Evolutionary conservation across 2,113 vertebrate genomes (phyloP), one percentile per base, ranked within the genome.

Genomic region (Protomyctophum bolini): DNA sequence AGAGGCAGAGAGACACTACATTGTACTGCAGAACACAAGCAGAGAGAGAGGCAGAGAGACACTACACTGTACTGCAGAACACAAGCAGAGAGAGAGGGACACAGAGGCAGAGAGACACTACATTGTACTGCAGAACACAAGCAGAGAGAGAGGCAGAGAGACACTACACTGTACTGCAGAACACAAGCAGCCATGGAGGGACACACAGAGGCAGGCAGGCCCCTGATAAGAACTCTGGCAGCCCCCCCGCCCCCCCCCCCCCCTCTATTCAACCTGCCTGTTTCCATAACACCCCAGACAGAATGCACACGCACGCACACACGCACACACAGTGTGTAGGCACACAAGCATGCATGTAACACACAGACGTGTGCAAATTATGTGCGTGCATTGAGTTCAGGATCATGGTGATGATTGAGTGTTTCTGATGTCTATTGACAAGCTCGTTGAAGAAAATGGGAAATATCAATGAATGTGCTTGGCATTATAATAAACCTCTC

Each of bases 161-260:
- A 75, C 74, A 77, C 79, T 77, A 68, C 85, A n/a, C n/a, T n/a
- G n/a, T n/a, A n/a, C n/a, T 84, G 82, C 82, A 82, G 84, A 87
- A 78, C 82, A 80, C 66, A 83, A 77, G 80, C 79, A n/a, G n/a
- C 6, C n/a, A 15, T 7, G 21, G 21, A 21, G 12, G 15, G 15
- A 58, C 21, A 28, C 14, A 58, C 14, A 6, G 56, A 76, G 82
- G 75, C 83, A 79, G 75, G 47, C 67, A 79, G 75, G 47, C 67
- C 73, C 61, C 72, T 82, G 76, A 83, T 82, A 83, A 83, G 81
- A 83, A 81, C 78, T 82, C 66, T 83, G 80, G 82, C 83, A 85
- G 70, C 75, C 65, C 74, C 63, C 33, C 74, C 63, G 15, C 68
- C 80, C 74, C 82, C 74, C 66, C 33, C 74, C 63, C 45, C 68